Evolutionary conservation across 2,113 vertebrate genomes (phyloP), one percentile per base, ranked within the genome.

Genomic region (Tamias sibiricus): DNA sequence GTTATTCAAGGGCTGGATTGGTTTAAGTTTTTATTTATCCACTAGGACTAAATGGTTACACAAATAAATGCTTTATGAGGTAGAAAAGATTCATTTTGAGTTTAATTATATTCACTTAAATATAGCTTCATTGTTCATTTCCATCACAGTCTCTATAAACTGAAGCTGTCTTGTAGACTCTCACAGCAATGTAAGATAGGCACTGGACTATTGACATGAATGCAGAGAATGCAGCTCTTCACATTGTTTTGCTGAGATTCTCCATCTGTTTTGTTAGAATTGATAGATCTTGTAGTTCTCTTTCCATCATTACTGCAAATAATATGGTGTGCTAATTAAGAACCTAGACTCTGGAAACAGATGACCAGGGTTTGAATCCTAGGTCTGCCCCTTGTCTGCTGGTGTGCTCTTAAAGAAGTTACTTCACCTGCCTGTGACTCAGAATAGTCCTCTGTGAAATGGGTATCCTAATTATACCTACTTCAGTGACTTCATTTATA

Each of bases 21-120:
- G 86, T 88, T 96, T 59, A 94, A 88, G 22, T 47, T 93, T 95
- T 97, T 91, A 90, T 76, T 92, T 90, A 77, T 92, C 71, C 86
- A 74, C 49, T 68, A 76, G 35, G 24, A 90, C 35, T 90, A 90
- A 94, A 74, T 93, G 66, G 86, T 44, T 91, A 66, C 66, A 95
- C 80, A 93, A 90, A 91, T 59, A 94, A 57, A 35, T 80, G 40
- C 52, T 79, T 92, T 87, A 19, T 49, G 66, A 94, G 35, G 47
- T 79, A n/a, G 72, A 86, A 42, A 88, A 77, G 71, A 37, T 72
- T 71, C 26, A 8, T 94, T 95, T 94, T 35, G 81, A 75, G n/a
- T 86, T 88, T 71, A 83, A 57, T 87, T 49, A 62, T 79, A 84
- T 77, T 91, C 11, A 47, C 54, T 85, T 44, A 83, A 85, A 68